Evolutionary conservation across 2,113 vertebrate species (phyloP).

Genomic region (Enhydra lutris): DNA sequence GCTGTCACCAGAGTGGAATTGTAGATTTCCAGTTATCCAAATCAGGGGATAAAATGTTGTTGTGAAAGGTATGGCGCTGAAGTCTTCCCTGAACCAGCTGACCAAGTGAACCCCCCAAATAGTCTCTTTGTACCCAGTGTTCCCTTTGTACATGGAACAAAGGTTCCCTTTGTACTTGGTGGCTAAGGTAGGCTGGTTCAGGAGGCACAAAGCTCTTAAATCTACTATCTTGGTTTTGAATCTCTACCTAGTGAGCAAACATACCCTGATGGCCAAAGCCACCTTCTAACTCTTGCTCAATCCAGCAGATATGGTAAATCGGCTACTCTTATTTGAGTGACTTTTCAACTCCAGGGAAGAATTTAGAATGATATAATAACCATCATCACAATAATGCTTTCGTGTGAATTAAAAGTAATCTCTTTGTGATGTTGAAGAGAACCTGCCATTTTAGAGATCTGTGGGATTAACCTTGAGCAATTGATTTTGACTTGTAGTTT

Average conservation of each 20-base stretch:
- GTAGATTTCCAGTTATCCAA: background rate
- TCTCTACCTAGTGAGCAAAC: conserved; percentile 8
- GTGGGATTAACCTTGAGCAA: conserved; percentile 2
- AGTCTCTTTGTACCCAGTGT: background rate
- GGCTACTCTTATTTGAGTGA: background rate
- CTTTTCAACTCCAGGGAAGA: conserved; percentile 25
- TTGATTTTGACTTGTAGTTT: conserved; percentile 52
- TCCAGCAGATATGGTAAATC: background rate
- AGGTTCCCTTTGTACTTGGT: background rate
- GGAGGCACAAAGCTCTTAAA: conserved; percentile 5
- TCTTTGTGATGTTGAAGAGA: conserved; percentile 28
- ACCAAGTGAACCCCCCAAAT: background rate
- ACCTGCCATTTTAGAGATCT: conserved; percentile 4
- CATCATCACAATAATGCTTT: background rate
- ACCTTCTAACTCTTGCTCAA: background rate
- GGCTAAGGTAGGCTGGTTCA: background rate
- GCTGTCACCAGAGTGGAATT: background rate
- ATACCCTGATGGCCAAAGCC: background rate
- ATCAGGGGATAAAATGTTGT: background rate
- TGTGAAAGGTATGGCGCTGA: background rate
- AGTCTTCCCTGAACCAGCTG: background rate
- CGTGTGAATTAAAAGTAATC: conserved; percentile 30
- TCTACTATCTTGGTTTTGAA: conserved; percentile 2
- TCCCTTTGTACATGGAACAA: background rate
- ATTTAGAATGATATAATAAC: conserved; percentile 42